Evolutionary conservation across 2,797 vertebrate genomes (phyloP).

Genomic region (Spatula versicolor): DNA sequence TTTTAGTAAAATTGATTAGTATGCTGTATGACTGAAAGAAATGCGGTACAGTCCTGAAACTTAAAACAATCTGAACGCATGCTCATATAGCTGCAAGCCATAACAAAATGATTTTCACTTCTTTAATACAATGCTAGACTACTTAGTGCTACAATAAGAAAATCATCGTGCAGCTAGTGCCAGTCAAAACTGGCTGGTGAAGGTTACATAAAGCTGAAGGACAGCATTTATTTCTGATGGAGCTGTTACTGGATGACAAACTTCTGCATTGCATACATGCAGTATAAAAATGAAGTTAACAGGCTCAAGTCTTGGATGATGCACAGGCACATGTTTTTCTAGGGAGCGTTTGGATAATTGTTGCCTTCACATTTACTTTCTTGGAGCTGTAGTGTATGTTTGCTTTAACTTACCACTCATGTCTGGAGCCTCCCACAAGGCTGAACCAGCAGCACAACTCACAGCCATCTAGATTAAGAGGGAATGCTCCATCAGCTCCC

Average conservation of each 20-base stretch:
- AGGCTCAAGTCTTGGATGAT: not conserved
- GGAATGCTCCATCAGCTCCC: not conserved
- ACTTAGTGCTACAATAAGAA: slow-evolving; percentile 10
- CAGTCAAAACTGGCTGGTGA: not conserved
- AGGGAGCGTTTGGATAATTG: not conserved
- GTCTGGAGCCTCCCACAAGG: not conserved
- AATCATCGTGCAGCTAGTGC: not conserved
- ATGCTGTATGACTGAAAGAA: not conserved
- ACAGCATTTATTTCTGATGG: not conserved
- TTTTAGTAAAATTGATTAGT: not conserved
- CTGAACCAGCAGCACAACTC: not conserved
- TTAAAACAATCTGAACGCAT: not conserved
- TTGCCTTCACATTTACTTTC: not conserved
- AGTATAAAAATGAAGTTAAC: not conserved
- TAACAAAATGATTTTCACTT: not conserved
- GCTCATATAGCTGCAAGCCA: not conserved
- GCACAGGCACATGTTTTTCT: not conserved
- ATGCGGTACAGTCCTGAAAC: not conserved
- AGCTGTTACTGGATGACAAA: not conserved
- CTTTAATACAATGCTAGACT: not conserved
- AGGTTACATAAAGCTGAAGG: not conserved
- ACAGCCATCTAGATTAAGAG: not conserved
- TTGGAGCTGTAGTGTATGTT: not conserved
- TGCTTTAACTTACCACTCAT: not conserved
- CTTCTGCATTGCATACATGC: not conserved